A percentile compares a stretch with the other conserved stretches of the same genome.
Conservation (phyloP, 2,113 vertebrate species). For the Cinclus mexicanus region DNA sequence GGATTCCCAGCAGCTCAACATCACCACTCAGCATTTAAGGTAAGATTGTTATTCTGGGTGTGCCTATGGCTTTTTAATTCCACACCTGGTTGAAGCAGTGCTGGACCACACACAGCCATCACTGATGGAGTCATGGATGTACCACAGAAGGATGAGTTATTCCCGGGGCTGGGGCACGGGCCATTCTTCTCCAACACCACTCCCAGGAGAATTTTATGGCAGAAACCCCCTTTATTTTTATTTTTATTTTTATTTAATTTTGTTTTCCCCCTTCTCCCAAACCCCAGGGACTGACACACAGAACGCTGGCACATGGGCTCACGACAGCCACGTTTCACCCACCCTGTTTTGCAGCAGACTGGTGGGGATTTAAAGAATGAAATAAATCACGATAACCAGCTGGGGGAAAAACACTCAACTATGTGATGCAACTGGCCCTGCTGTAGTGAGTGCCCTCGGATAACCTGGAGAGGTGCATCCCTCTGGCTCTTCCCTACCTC, state of each 20-base stretch:
- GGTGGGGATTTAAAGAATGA: neutral
- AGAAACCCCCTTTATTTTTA: neutral
- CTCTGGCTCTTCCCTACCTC: neutral
- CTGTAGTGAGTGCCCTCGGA: neutral
- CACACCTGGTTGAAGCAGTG: neutral
- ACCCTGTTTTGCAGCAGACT: neutral
- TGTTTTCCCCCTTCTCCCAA: neutral
- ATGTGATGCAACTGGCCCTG: neutral
- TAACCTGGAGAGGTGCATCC: neutral
- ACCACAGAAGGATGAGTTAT: rapidly evolving
- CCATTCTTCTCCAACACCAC: neutral
- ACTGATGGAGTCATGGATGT: rapidly evolving
- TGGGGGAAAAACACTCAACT: neutral
- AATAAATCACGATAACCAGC: neutral
- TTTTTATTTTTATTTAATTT: neutral
- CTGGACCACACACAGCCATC: neutral
- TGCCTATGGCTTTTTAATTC: neutral
- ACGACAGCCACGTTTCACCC: rapidly evolving
- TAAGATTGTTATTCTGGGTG: neutral
- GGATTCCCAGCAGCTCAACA: neutral
- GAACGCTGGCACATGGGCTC: rapidly evolving
- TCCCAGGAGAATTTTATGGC: neutral
- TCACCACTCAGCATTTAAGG: neutral
- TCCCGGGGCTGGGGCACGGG: neutral
- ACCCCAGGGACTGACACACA: rapidly evolving